Evolutionary conservation across 1,140 invertebrate genomes (phyloP).

Genomic region (Bombus balteatus): DNA sequence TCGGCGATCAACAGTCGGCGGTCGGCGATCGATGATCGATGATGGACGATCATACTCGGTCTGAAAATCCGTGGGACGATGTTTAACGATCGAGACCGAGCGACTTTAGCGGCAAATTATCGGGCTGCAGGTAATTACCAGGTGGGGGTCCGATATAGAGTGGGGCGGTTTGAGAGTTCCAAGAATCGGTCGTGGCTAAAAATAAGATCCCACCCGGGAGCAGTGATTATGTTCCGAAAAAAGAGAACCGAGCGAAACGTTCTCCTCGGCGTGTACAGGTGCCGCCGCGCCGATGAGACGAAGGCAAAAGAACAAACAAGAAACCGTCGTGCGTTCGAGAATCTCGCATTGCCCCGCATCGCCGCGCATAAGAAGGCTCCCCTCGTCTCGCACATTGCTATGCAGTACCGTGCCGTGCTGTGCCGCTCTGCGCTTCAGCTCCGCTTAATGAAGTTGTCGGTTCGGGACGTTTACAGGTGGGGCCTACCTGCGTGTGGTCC

Average conservation of each 20-base stretch:
- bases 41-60: slow-evolving; percentile 5
- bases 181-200: slow-evolving; percentile 80
- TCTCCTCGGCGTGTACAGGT: slow-evolving; percentile 56
- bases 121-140: slow-evolving; percentile 77
- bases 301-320: slow-evolving; percentile 50
- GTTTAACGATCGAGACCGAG: slow-evolving; percentile 47
- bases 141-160: slow-evolving; percentile 68
- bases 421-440: slow-evolving; percentile 59
- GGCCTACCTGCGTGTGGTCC: slow-evolving; percentile 81
- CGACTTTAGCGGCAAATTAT: slow-evolving; percentile 76
- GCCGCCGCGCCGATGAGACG: slow-evolving; percentile 64
- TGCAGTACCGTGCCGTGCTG: slow-evolving; percentile 15
- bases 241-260: slow-evolving; percentile 72
- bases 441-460: slow-evolving; percentile 82
- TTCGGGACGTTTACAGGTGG: slow-evolving; percentile 81
- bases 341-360: slow-evolving; percentile 46
- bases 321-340: slow-evolving; percentile 42
- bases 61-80: slow-evolving; percentile 6
- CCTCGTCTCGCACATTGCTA: slow-evolving; percentile 15
- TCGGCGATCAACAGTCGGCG: neutral
- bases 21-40: neutral
- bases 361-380: slow-evolving; percentile 25
- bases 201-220: slow-evolving; percentile 82
- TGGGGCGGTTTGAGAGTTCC: slow-evolving; percentile 71
- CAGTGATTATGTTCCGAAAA: slow-evolving; percentile 80